Percentiles rank a stretch among this genome's conserved stretches.
phyloP scores from a whole-genome alignment of 1,140 invertebrate genomes.

The Hesperophylax magnus region DNA sequence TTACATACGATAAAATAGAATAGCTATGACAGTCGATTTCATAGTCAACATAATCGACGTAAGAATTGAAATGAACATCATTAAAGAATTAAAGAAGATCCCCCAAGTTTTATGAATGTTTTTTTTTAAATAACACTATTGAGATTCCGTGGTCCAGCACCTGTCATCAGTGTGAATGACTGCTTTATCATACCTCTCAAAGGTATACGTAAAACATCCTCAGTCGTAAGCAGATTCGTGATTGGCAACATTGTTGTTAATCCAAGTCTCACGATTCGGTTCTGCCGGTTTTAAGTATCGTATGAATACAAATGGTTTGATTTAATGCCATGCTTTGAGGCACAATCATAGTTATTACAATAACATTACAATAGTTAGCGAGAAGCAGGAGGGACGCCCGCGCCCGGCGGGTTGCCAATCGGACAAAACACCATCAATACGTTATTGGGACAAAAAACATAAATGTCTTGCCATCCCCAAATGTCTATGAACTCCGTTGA shows the following conservation, averaged over 20 bases:
- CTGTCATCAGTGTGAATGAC: too few species aligned
- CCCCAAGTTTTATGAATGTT: too few species aligned
- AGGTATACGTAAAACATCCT: too few species aligned
- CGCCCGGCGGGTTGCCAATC: conserved; percentile 53
- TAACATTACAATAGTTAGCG: conserved; percentile 58
- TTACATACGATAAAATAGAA: too few species aligned
- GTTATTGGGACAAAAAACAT: conserved; percentile 25
- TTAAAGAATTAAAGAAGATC: too few species aligned
- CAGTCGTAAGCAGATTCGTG: not conserved
- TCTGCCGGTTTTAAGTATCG: conserved; percentile 10
- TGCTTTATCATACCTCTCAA: too few species aligned
- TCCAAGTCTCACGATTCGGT: conserved; percentile 1
- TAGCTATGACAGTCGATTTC: too few species aligned
- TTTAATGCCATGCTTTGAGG: conserved; percentile 57
- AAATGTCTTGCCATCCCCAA: not conserved
- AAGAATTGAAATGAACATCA: too few species aligned
- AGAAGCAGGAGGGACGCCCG: conserved; percentile 18
- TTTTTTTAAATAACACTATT: too few species aligned
- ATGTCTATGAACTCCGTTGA: too few species aligned
- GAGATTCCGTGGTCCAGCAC: too few species aligned
- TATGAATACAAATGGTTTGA: conserved; percentile 56
- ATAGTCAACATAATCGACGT: too few species aligned
- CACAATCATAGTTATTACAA: conserved; percentile 58
- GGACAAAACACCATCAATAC: conserved; percentile 34
- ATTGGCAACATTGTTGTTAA: not conserved